A percentile compares a stretch with the other conserved stretches of the same genome.
Evolutionary conservation across 2,113 vertebrate genomes (phyloP).

Genomic region (Canis aureus): DNA sequence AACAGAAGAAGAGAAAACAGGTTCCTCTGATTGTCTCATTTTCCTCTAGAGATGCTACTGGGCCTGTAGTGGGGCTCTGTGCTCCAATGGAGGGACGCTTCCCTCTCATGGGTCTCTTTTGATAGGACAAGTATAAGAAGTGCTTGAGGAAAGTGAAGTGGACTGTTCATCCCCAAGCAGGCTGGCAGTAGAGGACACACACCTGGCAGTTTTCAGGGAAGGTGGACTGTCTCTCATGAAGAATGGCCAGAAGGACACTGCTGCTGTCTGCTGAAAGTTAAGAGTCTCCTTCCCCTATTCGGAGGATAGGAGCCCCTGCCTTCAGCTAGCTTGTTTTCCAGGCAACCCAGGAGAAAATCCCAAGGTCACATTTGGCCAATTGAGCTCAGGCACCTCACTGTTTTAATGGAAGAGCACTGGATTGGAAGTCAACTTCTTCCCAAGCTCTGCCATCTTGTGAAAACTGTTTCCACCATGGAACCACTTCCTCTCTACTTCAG

Average conservation of each 20-base stretch:
- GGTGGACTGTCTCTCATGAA: fast-evolving
- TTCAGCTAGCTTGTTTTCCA: background rate
- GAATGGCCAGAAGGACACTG: fast-evolving
- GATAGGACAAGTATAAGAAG: background rate
- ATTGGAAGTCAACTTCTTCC: background rate
- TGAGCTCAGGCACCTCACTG: fast-evolving
- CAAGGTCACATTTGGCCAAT: fast-evolving
- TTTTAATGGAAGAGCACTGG: background rate
- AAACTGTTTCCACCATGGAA: too few species aligned
- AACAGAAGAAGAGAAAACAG: background rate
- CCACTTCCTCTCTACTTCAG: background rate
- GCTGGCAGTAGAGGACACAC: fast-evolving
- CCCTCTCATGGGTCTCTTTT: background rate
- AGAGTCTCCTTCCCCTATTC: fast-evolving
- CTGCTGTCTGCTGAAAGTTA: fast-evolving
- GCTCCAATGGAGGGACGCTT: fast-evolving
- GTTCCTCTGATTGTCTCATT: background rate
- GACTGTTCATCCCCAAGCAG: too few species aligned
- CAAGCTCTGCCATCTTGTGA: background rate
- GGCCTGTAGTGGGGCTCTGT: too few species aligned
- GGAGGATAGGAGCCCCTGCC: background rate
- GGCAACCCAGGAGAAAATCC: background rate
- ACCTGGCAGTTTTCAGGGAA: fast-evolving
- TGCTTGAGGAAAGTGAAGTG: fast-evolving
- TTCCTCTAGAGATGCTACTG: background rate